Evolutionary conservation across 2,797 vertebrate species (phyloP).

Genomic region (Lophotriccus pileatus): DNA sequence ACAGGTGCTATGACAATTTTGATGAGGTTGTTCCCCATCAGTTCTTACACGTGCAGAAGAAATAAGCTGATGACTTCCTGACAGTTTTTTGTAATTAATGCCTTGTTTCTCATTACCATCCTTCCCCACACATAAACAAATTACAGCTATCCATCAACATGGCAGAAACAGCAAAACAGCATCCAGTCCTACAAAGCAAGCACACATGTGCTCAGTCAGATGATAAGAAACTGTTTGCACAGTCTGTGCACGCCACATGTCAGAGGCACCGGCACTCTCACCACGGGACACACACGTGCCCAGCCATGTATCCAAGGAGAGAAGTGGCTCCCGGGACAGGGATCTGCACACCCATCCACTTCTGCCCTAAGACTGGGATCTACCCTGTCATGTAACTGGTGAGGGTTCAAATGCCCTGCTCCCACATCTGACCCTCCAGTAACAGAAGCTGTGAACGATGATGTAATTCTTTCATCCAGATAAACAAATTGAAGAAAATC

Average conservation of each 20-base stretch:
- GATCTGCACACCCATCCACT: rapidly evolving
- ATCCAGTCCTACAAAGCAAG: not conserved
- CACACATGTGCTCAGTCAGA: not conserved
- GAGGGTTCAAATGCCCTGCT: not conserved
- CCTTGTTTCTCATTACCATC: not conserved
- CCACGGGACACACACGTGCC: not conserved
- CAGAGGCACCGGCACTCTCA: not conserved
- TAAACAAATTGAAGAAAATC: not conserved
- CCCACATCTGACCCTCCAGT: not conserved
- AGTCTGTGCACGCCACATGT: rapidly evolving
- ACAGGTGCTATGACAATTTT: not conserved
- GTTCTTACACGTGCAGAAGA: not conserved
- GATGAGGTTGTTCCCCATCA: not conserved
- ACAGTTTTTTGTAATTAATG: not conserved
- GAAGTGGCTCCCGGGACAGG: rapidly evolving
- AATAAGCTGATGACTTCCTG: not conserved
- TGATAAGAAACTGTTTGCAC: not conserved
- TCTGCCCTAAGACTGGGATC: not conserved
- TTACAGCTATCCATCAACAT: not conserved
- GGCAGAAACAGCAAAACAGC: not conserved
- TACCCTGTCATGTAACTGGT: rapidly evolving
- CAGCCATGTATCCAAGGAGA: rapidly evolving
- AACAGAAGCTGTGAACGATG: not conserved
- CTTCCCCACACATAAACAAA: not conserved
- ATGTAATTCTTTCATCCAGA: not conserved